Evolutionary conservation across 2,797 vertebrate species (phyloP), one percentile per base, ranked within the genome.

Genomic region (Anguilla pacifica): DNA sequence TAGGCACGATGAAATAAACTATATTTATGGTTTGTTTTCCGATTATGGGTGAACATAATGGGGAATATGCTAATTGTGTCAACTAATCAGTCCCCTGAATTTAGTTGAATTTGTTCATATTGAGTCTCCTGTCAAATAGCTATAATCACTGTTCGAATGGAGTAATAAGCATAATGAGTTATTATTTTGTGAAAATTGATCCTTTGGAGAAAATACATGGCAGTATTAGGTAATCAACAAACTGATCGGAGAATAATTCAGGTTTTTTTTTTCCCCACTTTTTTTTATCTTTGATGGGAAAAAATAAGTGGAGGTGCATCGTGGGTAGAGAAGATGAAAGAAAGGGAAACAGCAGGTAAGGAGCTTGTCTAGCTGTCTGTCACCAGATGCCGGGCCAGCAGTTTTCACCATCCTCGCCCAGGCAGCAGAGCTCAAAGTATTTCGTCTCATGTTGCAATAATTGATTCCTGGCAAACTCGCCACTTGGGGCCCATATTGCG

Each of bases 401-500:
- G 83, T 61, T 86, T 82, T 72, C 0, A 87, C 43, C 83, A 83
- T 88, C 46, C 72, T 89, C 91, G 91, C 90, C 88, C 88, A 87
- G 87, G 87, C 88, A 91, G 91, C 90, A 28, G 88, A 49, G 87
- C 61, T 87, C 92, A 88, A 92, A 91, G 84, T 86, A 90, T 64
- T 83, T 90, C 86, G 89, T 90, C 19, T 89, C 83, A 13, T 72
- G 2, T 61, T 81, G 87, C 89, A 89, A 87, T 92, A 93, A 90
- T 89, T 25, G 92, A 92, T 91, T 92, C 85, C 87, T 92, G 93
- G 89, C 91, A 91, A 91, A 87, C 92, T 91, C 82, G 82, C 72
- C 92, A 90, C 91, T 93, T 92, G 89, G 91, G 93, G 92, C 90
- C 89, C 89, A 93, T 88, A 88, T 87, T 84, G 93, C 93, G 92